phyloP scores from a whole-genome alignment of 2,888 invertebrate genomes.

The Congeria kusceri region DNA sequence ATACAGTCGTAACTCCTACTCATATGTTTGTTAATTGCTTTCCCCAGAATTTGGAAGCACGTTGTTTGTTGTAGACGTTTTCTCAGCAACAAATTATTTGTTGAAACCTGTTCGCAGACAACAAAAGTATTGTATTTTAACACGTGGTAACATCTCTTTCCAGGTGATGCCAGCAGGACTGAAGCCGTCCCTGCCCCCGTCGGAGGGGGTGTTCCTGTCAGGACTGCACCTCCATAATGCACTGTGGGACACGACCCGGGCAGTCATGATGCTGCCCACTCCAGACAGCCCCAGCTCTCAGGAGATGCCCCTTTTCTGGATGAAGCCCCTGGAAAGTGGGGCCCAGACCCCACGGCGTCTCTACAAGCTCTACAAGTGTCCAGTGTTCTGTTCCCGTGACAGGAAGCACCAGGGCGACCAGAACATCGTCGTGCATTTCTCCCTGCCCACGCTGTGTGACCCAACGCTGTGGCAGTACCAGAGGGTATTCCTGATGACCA shows the following conservation, averaged over 20 bases:
- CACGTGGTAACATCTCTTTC: too few relatives aligned
- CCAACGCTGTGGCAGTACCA: slow-evolving; percentile 73
- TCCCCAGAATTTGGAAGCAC: too few relatives aligned
- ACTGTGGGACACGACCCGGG: slow-evolving; percentile 77
- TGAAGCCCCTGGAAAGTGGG: slow-evolving; percentile 72
- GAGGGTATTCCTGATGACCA: slow-evolving; percentile 69
- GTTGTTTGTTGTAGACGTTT: too few relatives aligned
- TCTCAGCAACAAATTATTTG: too few relatives aligned
- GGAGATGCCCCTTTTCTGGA: slow-evolving; percentile 78
- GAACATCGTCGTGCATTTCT: slow-evolving; percentile 70
- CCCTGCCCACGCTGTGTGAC: slow-evolving; percentile 69
- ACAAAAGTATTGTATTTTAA: too few relatives aligned
- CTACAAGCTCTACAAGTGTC: slow-evolving; percentile 72
- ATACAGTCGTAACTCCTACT: too few relatives aligned
- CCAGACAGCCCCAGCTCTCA: slow-evolving; percentile 62
- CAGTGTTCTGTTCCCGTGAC: slow-evolving; percentile 71
- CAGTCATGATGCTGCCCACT: slow-evolving; percentile 68
- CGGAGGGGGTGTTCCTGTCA: slow-evolving; percentile 77
- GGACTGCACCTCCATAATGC: slow-evolving; percentile 80
- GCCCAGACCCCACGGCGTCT: slow-evolving; percentile 32
- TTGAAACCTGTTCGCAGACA: too few relatives aligned
- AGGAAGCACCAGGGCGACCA: slow-evolving; percentile 65
- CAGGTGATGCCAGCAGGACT: slow-evolving; percentile 80
- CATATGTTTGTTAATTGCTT: too few relatives aligned
- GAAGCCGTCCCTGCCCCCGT: slow-evolving; percentile 70